Base-by-base conservation (phyloP, 35 echinoderm and acorn worm genomes). In the Apostichopus japonicus region DNA sequence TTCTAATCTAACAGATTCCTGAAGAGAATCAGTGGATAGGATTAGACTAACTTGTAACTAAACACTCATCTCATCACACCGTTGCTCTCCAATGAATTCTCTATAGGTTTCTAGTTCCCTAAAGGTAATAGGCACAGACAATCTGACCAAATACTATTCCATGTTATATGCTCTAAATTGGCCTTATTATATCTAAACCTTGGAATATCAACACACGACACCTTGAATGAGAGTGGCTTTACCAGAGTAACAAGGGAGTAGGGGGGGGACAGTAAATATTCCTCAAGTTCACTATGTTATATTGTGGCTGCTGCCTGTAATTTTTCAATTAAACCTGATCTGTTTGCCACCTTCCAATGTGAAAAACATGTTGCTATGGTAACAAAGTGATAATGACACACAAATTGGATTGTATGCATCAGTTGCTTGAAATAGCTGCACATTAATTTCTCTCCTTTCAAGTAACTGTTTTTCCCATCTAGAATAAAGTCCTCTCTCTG, bases 381-480 rank as follows among this genome's bases (percentile, higher is more conserved):
- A 23, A 84, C 81, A 84, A 84, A 84, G 81, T 84, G 54, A 84
- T 58, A 84, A 75, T 75, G 71, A 23, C 71, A 75, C 14, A 19
- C 71, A 75, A 75, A 75, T 75, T 75, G 71, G 71, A 75, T 75
- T 21, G 71, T 75, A 75, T 75, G 71, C 6, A 75, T 75, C 71
- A 23, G 71, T 75, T 75, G 71, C 71, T 21, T 75, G 71, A 75
- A n/a, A 19, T 75, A 75, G 71, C 16, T 19, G 71, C 71, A 75
- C 17, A n/a, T 75, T 75, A 75, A 75, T 75, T n/a, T 23, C 22
- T 75, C 22, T 73, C 5, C 6, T n/a, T 75, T 75, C 16, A 15
- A 75, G 71, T 75, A 75, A 75, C 22, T 75, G 6, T 19, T 67
- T 67, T 10, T 67, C 10, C 63, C 19, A 67, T 67, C 63, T 67